These are phyloP conservation scores for Cheilosia vernalis DNA, from an alignment of 2,888 invertebrate species.

Conservation along the genomic window DNA sequence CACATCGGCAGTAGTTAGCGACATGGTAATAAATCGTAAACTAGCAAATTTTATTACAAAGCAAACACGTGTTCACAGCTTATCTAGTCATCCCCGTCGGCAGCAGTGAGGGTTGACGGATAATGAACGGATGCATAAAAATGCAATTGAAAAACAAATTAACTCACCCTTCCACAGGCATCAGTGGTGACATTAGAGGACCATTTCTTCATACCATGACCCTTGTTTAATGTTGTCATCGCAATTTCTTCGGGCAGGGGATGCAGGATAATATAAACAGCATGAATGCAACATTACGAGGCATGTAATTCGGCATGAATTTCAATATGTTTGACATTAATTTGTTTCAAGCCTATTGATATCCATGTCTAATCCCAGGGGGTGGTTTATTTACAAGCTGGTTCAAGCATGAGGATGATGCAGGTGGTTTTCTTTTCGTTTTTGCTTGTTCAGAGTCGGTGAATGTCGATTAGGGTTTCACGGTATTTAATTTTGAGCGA, in stretches of 20 bases:
- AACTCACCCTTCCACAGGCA: slow-evolving; percentile 66
- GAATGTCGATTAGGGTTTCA: slow-evolving; percentile 62
- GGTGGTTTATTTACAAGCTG: slow-evolving; percentile 82
- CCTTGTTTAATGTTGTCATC: slow-evolving; percentile 63
- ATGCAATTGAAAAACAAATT: slow-evolving; percentile 66
- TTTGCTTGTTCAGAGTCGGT: slow-evolving; percentile 25
- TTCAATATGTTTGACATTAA: slow-evolving; percentile 79
- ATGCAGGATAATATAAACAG: background rate
- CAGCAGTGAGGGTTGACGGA: slow-evolving; percentile 35
- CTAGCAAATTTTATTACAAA: slow-evolving; percentile 80
- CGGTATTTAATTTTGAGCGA: slow-evolving; percentile 67
- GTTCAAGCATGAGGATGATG: slow-evolving; percentile 48
- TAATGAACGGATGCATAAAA: slow-evolving; percentile 59
- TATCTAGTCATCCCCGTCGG: slow-evolving; percentile 57
- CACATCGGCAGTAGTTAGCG: slow-evolving; percentile 31
- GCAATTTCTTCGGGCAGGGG: slow-evolving; percentile 24
- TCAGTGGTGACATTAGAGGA: slow-evolving; percentile 55
- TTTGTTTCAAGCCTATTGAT: slow-evolving; percentile 79
- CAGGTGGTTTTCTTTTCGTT: slow-evolving; percentile 57
- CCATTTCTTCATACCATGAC: slow-evolving; percentile 24
- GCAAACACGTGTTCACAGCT: slow-evolving; percentile 83
- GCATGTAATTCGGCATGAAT: slow-evolving; percentile 65
- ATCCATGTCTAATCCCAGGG: slow-evolving; percentile 78
- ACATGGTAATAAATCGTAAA: slow-evolving; percentile 72
- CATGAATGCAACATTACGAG: slow-evolving; percentile 43